phyloP scores from a whole-genome alignment of 2,113 vertebrate genomes.

The Azemiops feae region DNA sequence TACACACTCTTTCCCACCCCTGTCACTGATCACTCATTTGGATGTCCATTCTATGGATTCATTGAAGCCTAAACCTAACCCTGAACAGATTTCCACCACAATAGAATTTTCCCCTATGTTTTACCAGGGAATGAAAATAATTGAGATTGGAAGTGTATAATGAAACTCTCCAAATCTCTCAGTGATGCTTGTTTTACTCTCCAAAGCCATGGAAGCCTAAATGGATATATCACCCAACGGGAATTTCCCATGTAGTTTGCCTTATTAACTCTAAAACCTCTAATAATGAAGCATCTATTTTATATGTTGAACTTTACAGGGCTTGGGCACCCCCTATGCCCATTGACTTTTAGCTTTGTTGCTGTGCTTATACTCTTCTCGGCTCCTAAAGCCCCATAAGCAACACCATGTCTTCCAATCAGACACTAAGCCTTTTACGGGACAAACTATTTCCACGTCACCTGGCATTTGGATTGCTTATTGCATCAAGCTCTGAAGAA shows the following conservation, averaged over 20 bases:
- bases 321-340: neutral
- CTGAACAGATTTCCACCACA: neutral
- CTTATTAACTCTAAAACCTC: neutral
- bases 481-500: neutral
- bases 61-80: neutral
- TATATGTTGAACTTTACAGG: neutral
- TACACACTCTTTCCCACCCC: fast-evolving
- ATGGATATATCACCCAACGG: neutral
- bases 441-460: neutral
- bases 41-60: neutral
- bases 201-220: neutral
- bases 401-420: neutral
- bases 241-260: neutral
- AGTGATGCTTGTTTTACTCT: neutral
- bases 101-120: neutral
- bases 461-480: neutral
- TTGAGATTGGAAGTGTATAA: neutral
- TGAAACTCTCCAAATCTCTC: neutral
- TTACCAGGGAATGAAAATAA: neutral
- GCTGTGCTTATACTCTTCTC: neutral
- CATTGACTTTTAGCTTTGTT: neutral
- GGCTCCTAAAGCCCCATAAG: neutral
- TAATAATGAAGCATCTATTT: neutral
- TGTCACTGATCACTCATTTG: neutral
- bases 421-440: neutral